phyloP scores from a whole-genome alignment of 2,888 invertebrate genomes.

The Leucania comma region DNA sequence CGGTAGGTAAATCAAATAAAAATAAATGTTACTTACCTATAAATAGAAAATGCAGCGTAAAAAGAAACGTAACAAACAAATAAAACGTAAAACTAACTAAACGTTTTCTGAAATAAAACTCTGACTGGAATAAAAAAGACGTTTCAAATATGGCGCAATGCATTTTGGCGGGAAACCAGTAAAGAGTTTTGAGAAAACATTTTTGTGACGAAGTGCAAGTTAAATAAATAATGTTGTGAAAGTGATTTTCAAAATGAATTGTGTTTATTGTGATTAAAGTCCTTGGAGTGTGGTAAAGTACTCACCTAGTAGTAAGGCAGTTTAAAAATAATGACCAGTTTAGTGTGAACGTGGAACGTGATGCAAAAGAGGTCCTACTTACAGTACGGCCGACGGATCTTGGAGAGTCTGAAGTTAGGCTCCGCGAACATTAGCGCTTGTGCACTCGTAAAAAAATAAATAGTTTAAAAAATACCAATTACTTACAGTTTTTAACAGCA shows the following conservation, averaged over 20 bases:
- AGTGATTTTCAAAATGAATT: constrained; percentile 22
- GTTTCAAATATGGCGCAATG: constrained; percentile 19
- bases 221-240: not conserved
- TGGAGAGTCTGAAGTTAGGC: too few relatives aligned
- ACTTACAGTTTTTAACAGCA: too few relatives aligned
- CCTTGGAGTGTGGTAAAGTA: constrained; percentile 50
- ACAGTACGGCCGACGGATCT: too few relatives aligned
- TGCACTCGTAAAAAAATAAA: too few relatives aligned
- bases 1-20: constrained; percentile 82
- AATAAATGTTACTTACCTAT: constrained; percentile 61
- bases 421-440: too few relatives aligned
- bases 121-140: constrained; percentile 28
- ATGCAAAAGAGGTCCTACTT: too few relatives aligned
- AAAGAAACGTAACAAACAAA: too few relatives aligned
- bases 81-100: constrained; percentile 4
- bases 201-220: constrained; percentile 12
- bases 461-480: too few relatives aligned
- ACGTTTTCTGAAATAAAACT: not conserved
- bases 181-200: constrained; percentile 18
- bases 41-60: constrained; percentile 55
- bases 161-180: constrained; percentile 40
- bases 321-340: too few relatives aligned
- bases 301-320: too few relatives aligned
- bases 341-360: too few relatives aligned
- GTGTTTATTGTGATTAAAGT: constrained; percentile 34